Base-by-base conservation (phyloP, 2,888 invertebrate species). In the Euspilapteryx auroguttella region DNA sequence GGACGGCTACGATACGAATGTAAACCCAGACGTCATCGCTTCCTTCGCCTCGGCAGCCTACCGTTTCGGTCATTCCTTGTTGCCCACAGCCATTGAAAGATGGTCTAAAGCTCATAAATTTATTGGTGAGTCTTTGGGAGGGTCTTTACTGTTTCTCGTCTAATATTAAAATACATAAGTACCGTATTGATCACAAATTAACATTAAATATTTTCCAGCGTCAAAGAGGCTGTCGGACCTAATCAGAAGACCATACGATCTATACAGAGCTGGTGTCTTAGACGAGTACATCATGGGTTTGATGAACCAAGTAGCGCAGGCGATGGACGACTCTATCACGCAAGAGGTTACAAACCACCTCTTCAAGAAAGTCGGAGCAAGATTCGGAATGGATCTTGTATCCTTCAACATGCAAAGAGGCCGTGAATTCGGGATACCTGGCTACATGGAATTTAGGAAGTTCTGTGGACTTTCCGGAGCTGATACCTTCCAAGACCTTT, bases 21-120 rank as follows among this genome's bases (percentile, higher is more conserved):
- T 94, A 1, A 94, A 94, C 63, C 93, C 94, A 0, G 87, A 89
- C 39, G 89, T 94, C 14, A 84, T 94, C 37, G 92, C 89, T 34
- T 87, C 91, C 3, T 94, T 94, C 52, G 87, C 93, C n/a, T 83
- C 93, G 9, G 94, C 94, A 24, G 94, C 94, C 8, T 94, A 92
- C 64, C 81, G 94, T 44, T 94, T 94, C 44, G 94, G 94, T 1
- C 94, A 94, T 55, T 94, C 94, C 0, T 64, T 94, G 11, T 59
- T 94, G 34, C 94, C 94, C 7, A 93, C 93, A 2, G 90, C 91
- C 13, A 88, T 94, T 3, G 94, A 94, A 59, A 81, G 94, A 50
- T 94, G 94, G 92, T 94, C 93, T 30, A 94, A 94, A 68, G 92
- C 91, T 13, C 94, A 94, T 56, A 94, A 94, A 66, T 94, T 94